Evolutionary conservation across 2,797 vertebrate species (phyloP), one percentile per base, ranked within the genome.

Genomic region (Parauchenoglanis ngamensis): DNA sequence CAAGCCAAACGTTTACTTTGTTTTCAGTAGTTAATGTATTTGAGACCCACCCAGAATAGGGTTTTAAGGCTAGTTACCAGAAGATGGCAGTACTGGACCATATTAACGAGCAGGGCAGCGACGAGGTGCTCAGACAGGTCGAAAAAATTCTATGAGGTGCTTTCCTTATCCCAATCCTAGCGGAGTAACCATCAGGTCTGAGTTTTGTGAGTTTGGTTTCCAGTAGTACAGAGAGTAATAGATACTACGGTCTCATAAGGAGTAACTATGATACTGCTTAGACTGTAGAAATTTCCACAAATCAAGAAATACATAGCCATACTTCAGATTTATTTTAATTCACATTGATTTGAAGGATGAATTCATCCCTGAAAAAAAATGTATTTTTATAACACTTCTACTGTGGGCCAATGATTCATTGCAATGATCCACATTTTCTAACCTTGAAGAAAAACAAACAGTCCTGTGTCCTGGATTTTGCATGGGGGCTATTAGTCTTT

Each of bases 41-140:
- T 23, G 28, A 72, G 77, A 84, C 88, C 85, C 88, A 90, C 89
- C 86, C 86, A 83, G 56, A 59, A 77, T 19, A 46, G 28, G 70
- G 28, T 57, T 81, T 85, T 65, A n/a, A 56, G 15, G 28, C 28
- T 49, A 35, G 15, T 76, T 59, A 57, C 95, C 96, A 95, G 92
- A 88, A 85, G 96, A 92, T 94, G 95, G 95, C 94, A 93, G 91
- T 92, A 28, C 93, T 90, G 86, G 17, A 88, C 88, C 91, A 86
- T 57, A 54, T 61, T 86, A 81, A 1, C 12, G n/a, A 35, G 46
- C 19, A 54, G 46, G 5, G 17, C 56, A 15, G 23, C 21, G 12
- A 15, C 3, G 56, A 61, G 31, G 11, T n/a, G 35, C 57, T 61
- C 7, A 17, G 21, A 23, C 56, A 59, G 49, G 52, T 35, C 23